Percentiles rank a stretch among this genome's conserved stretches.
Evolutionary conservation across 2,797 vertebrate species (phyloP).

Genomic region (Smutsia gigantea): DNA sequence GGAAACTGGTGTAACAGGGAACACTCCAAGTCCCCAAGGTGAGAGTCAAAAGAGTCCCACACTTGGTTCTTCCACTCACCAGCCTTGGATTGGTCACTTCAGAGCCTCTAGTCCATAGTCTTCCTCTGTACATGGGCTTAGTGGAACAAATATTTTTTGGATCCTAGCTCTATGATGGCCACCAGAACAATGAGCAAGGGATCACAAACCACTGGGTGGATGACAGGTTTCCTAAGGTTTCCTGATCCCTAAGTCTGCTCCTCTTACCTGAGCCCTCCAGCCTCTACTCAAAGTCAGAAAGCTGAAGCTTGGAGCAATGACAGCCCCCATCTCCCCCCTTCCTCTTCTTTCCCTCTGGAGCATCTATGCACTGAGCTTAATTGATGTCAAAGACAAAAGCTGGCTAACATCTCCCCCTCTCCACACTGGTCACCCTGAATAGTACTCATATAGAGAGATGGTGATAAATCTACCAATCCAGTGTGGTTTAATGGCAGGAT

Average conservation of each 20-base stretch:
- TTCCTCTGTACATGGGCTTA: not conserved
- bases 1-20: not conserved
- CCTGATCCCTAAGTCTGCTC: too few species aligned
- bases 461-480: not conserved
- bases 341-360: not conserved
- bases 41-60: not conserved
- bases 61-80: not conserved
- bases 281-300: not conserved
- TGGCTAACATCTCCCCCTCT: not conserved
- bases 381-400: not conserved
- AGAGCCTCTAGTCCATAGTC: not conserved
- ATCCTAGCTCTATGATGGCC: not conserved
- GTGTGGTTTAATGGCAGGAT: not conserved
- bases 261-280: not conserved
- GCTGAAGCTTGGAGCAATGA: not conserved
- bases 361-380: not conserved
- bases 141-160: not conserved
- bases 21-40: not conserved
- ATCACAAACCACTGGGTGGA: not conserved
- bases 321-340: not conserved
- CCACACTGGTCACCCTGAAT: not conserved
- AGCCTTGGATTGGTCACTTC: not conserved
- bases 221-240: not conserved
- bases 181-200: not conserved
- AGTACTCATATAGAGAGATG: not conserved